phyloP scores from a whole-genome alignment of 2,113 vertebrate species.

The Chlamydotis undulata region DNA sequence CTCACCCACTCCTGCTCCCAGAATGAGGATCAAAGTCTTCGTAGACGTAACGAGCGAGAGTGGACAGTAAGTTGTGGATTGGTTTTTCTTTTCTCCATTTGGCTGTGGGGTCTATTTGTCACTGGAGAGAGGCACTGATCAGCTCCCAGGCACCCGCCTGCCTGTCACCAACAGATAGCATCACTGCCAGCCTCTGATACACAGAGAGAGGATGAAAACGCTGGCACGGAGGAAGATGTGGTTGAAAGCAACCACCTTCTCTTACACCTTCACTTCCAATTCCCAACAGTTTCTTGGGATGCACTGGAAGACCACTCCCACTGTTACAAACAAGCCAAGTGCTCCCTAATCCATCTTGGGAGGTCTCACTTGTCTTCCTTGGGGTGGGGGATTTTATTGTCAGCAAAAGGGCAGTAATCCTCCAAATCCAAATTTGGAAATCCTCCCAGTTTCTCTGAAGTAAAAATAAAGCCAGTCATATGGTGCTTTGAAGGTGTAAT shows the following conservation, averaged over 20 bases:
- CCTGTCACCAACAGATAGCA: background rate
- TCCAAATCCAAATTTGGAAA: conserved; percentile 75
- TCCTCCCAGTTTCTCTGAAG: conserved; percentile 70
- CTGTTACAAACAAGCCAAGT: background rate
- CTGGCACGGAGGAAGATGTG: background rate
- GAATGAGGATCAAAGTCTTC: conserved; percentile 85
- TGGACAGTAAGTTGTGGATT: conserved; percentile 77
- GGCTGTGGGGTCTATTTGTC: background rate
- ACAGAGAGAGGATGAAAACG: background rate
- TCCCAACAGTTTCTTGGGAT: background rate
- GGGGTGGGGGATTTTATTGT: conserved; percentile 28
- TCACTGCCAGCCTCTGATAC: background rate
- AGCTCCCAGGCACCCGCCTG: background rate
- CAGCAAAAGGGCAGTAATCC: conserved; percentile 71
- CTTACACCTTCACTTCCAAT: background rate
- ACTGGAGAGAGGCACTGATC: background rate
- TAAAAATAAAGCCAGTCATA: conserved; percentile 70
- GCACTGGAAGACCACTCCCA: background rate
- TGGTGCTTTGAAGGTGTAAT: conserved; percentile 67
- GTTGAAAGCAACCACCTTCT: background rate
- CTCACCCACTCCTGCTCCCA: conserved; percentile 68
- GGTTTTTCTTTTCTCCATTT: background rate
- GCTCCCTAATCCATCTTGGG: conserved; percentile 64
- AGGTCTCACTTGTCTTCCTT: conserved; percentile 49
- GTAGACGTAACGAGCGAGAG: conserved; percentile 85